These are phyloP conservation scores for Leptopilina drosophilae DNA, from an alignment of 2,888 invertebrate species.

Conservation along the genomic window DNA sequence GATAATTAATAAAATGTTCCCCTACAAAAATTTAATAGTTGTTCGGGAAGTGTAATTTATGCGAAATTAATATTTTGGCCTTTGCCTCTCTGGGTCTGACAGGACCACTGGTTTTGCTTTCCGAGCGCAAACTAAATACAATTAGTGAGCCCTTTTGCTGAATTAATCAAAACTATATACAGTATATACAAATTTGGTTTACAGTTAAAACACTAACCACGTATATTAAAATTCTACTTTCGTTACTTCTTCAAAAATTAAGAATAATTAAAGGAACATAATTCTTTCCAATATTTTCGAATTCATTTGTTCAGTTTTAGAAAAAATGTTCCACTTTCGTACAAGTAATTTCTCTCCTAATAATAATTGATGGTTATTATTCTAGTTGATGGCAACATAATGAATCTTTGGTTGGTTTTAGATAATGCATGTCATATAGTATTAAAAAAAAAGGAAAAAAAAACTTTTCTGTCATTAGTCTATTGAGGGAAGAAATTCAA, in stretches of 20 bases:
- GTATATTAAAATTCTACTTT: background rate
- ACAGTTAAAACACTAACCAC: background rate
- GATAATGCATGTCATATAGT: background rate
- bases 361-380: background rate
- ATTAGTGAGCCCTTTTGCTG: background rate
- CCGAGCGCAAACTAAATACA: background rate
- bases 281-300: too few relatives aligned
- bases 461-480: background rate
- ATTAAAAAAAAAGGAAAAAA: background rate
- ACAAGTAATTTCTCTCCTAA: background rate
- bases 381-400: background rate
- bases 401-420: background rate
- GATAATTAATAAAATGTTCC: background rate
- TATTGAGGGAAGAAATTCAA: background rate
- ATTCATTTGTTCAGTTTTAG: background rate
- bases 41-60: background rate
- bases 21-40: background rate
- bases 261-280: background rate
- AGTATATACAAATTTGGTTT: background rate
- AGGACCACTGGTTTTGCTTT: conserved; percentile 14
- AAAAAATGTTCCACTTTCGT: too few relatives aligned
- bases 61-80: conserved; percentile 27
- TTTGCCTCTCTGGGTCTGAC: conserved; percentile 30
- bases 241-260: background rate
- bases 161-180: conserved; percentile 23